phyloP scores from a whole-genome alignment of 2,797 vertebrate genomes.

The Epinephelus awoara region DNA sequence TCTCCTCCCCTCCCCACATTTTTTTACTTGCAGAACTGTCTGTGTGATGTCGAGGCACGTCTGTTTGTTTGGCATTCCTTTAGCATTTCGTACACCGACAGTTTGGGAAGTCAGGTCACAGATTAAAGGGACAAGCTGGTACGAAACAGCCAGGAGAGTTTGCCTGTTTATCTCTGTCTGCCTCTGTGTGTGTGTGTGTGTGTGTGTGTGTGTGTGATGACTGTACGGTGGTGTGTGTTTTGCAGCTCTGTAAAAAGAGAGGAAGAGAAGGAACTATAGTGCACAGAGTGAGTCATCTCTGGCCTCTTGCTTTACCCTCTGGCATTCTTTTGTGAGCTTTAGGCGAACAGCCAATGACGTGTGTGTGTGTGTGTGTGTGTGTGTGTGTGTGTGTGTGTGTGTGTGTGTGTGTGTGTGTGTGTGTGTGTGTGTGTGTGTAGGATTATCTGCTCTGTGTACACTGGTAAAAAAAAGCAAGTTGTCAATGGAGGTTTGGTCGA shows the following conservation, averaged over 20 bases:
- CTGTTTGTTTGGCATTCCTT: conserved; percentile 54
- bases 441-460: conserved; percentile 37
- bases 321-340: conserved; percentile 33
- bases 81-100: background rate
- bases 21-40: background rate
- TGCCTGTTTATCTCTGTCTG: background rate
- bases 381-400: conserved; percentile 7
- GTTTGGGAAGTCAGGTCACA: conserved; percentile 27
- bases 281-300: conserved; percentile 35
- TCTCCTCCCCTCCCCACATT: background rate
- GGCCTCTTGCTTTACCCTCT: background rate
- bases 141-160: background rate
- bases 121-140: conserved; percentile 40
- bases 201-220: conserved; percentile 1
- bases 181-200: conserved; percentile 11
- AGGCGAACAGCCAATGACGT: conserved; percentile 29
- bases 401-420: conserved; percentile 1
- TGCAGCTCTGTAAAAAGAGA: background rate
- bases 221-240: background rate
- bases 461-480: conserved; percentile 25
- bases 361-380: background rate
- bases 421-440: conserved; percentile 20
- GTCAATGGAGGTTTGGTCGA: conserved; percentile 26
- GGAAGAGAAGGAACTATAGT: background rate
- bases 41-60: conserved; percentile 40